Base-by-base conservation (phyloP, 2,797 vertebrate species). In the Eleutherodactylus coqui region DNA sequence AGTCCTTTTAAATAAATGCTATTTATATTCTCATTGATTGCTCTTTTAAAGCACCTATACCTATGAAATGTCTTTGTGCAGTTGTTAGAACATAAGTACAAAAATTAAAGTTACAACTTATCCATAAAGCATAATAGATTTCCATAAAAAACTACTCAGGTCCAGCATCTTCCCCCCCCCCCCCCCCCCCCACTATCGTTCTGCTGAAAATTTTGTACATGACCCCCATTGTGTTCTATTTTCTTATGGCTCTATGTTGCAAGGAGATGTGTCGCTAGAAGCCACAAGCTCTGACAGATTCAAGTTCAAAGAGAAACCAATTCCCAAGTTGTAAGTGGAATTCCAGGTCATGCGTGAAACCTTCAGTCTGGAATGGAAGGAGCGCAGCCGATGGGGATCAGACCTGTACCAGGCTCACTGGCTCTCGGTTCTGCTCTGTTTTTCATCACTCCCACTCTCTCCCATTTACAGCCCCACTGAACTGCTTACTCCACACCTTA, bases 321-420 rank as follows among this genome's bases (percentile, higher is more conserved):
- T 84, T 87, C 86, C 76, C 76, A 75, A 79, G 86, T 82, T 70
- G 76, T 51, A 60, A 75, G 69, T 80, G 82, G 67, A 75, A 87
- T 87, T 87, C 86, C 86, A 87, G 82, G 86, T 87, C 86, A 87
- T 87, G 86, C 82, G 55, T 84, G 86, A 84, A 87, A 75, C 82
- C 75, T 67, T 84, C 86, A 77, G 69, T 84, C 62, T 82, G 62
- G 75, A 76, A 84, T 80, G 76, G 86, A 80, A 83, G 64, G 86
- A 79, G 86, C 58, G 34, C 55, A 75, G 86, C 76, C 72, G 49
- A 75, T 80, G 86, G 82, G 86, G 79, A 79, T 84, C 62, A 80
- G 76, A 84, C 75, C 60, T 84, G 69, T 75, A 75, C 76, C 82
- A 84, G 82, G 73, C 60, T 70, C 47, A 32, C 58, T 64, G 78